Conservation (phyloP, 2,797 vertebrate genomes). For the Molossus alvarezi region DNA sequence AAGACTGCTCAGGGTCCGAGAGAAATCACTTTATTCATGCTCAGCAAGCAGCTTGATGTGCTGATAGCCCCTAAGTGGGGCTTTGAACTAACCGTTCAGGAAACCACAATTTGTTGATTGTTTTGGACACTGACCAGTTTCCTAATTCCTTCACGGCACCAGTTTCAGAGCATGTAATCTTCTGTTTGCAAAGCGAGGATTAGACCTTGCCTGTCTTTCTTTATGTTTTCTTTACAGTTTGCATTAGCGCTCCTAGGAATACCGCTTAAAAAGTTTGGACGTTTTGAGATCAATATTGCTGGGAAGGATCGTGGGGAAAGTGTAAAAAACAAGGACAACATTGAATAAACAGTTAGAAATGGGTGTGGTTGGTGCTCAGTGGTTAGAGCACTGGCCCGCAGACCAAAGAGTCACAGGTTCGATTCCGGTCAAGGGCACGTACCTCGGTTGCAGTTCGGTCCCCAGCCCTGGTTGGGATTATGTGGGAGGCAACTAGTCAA, state of each 20-base stretch:
- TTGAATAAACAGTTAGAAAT: not conserved
- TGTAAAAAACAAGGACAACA: not conserved
- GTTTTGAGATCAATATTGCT: constrained; percentile 1
- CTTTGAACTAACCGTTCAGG: not conserved
- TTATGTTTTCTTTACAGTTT: not conserved
- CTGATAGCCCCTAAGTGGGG: not conserved
- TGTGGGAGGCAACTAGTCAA: too few relatives aligned
- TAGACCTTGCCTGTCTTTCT: not conserved
- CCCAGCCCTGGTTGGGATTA: too few relatives aligned
- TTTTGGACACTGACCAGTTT: not conserved
- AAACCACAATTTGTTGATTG: not conserved
- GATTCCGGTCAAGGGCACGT: too few relatives aligned
- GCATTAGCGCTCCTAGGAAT: not conserved
- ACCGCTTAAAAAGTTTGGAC: not conserved
- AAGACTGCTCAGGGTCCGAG: not conserved
- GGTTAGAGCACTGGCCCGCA: too few relatives aligned
- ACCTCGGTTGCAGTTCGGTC: too few relatives aligned
- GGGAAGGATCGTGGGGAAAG: not conserved
- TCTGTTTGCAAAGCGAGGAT: constrained; percentile 18
- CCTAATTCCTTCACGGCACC: not conserved
- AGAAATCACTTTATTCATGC: not conserved
- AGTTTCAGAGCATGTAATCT: not conserved
- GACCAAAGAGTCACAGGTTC: too few relatives aligned
- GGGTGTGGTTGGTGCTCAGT: too few relatives aligned
- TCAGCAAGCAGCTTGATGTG: not conserved